Base-by-base conservation (phyloP, 2,888 invertebrate species). In the Ochlodes sylvanus region DNA sequence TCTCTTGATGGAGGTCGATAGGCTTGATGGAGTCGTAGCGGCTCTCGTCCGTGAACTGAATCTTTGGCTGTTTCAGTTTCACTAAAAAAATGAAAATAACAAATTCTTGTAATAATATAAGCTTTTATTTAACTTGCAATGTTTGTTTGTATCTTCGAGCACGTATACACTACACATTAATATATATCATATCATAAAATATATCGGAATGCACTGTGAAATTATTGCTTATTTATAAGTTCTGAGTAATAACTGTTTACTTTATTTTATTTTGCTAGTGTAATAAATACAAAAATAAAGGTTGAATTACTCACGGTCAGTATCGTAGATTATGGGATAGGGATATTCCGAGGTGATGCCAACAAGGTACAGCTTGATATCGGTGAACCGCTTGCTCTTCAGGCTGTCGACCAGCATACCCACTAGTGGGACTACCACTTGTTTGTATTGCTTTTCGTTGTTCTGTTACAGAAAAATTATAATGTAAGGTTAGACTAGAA, bases 371-470 rank as follows among this genome's bases (percentile, higher is more conserved):
- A 94, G 85, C 79, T 93, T 93, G 77, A 94, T 84, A 79, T 94
- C 93, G 2, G 80, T 84, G 75, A 90, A 84, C 70, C 79, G 84
- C 73, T 95, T 95, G 71, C 90, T 85, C 83, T 95, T 95, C 58
- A 96, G 85, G 70, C 94, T 94, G 72, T 94, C 94, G 38, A 94
- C 91, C 6, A 96, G 75, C 70, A 95, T 94, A 0, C 90, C 85
- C 4, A 96, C 91, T 54, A 96, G 84, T 0, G 96, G 95, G 14
- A 94, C 92, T 0, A 96, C 84, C 70, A 96, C 82, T 34, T 95
- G 94, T 73, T 95, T 95, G 92, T 94, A 96, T 50, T 94, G 84
- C 71, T 94, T 93, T 76, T 95, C 95, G 82, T 96, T 97, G 50
- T 90, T 84, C 83, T 94, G 86, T 4, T 83, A 84, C 27, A 19